These are phyloP conservation scores for Ericerus pela DNA, from an alignment of 1,140 invertebrate species.

Conservation along the genomic window DNA sequence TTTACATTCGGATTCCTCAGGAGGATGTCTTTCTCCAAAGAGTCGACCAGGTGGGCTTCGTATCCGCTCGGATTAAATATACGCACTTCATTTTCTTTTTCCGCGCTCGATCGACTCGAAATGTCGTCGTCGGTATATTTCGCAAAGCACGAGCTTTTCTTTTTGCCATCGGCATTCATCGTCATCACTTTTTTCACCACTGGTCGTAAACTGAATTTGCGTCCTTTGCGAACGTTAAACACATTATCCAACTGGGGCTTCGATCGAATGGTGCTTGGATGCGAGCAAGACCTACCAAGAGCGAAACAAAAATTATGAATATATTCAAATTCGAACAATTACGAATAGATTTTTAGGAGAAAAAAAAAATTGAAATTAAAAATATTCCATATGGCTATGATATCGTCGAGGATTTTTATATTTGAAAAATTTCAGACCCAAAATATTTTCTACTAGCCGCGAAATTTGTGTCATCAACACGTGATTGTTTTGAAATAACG, in stretches of 20 bases:
- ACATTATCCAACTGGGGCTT: neutral
- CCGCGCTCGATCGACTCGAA: slow-evolving; percentile 9
- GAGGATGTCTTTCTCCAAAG: slow-evolving; percentile 48
- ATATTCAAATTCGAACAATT: no score
- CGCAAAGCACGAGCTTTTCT: neutral
- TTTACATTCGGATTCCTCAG: slow-evolving; percentile 43
- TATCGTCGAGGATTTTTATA: no score
- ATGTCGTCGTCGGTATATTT: slow-evolving; percentile 2
- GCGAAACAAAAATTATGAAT: neutral
- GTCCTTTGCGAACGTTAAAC: neutral
- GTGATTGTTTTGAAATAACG: no score
- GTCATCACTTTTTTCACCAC: slow-evolving; percentile 14
- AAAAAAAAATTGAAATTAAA: no score
- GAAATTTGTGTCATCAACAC: no score
- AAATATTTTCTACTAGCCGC: no score
- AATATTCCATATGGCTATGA: no score
- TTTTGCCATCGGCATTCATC: slow-evolving; percentile 9
- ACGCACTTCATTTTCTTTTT: slow-evolving; percentile 38
- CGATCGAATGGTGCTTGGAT: neutral
- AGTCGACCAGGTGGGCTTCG: slow-evolving; percentile 64
- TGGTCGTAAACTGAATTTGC: slow-evolving; percentile 4
- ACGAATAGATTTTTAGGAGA: no score
- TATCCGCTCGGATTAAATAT: slow-evolving; percentile 57
- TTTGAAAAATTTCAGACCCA: no score
- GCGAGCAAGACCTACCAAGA: neutral